Percentiles rank a stretch among this genome's conserved stretches.
phyloP scores from a whole-genome alignment of 2,888 invertebrate genomes.

The Fabriciana adippe region DNA sequence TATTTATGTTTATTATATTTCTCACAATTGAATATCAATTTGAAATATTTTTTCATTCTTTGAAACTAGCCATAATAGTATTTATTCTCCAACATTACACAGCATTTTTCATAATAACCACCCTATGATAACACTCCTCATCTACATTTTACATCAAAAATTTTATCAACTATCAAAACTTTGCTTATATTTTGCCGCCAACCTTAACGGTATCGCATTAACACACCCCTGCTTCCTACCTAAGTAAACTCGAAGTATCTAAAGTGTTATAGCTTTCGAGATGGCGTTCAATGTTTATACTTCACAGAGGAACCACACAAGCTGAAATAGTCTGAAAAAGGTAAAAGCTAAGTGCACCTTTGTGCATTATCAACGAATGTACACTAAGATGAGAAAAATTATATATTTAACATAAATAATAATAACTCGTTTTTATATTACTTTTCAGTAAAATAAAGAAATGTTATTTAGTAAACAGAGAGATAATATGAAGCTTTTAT shows the following conservation, averaged over 20 bases:
- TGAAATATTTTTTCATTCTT: no score
- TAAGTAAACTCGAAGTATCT: slow-evolving; percentile 48
- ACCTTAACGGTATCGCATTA: slow-evolving; percentile 41
- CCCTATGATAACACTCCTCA: not conserved
- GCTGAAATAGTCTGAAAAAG: slow-evolving; percentile 22
- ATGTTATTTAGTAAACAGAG: no score
- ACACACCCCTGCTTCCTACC: slow-evolving; percentile 42
- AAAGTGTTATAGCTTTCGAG: slow-evolving; percentile 50
- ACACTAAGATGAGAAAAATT: not conserved
- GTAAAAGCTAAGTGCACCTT: slow-evolving; percentile 25
- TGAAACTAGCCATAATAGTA: no score
- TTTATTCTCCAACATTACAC: no score
- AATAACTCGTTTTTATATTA: no score
- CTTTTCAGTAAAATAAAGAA: no score
- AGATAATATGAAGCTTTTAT: no score
- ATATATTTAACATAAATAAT: not conserved
- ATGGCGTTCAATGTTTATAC: slow-evolving; percentile 34
- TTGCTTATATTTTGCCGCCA: slow-evolving; percentile 4
- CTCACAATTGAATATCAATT: no score
- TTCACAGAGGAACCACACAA: slow-evolving; percentile 26
- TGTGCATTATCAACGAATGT: not conserved
- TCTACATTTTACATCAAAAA: not conserved
- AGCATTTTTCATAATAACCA: no score
- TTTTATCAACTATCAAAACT: not conserved
- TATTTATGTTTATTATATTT: no score